Conservation (phyloP, 1,140 invertebrate genomes). For the Bombus breviceps region DNA sequence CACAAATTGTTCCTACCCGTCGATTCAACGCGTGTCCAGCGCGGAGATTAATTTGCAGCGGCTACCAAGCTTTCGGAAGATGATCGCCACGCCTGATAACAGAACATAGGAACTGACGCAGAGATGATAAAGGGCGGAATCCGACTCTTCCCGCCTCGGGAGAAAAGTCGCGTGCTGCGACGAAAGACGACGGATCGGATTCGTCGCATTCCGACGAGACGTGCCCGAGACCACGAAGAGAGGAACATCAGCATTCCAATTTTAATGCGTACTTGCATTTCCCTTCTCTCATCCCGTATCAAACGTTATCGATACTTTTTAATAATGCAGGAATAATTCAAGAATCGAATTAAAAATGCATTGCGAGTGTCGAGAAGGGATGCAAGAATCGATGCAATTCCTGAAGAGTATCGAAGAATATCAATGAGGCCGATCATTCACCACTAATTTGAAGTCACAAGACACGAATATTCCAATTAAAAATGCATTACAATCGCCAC, state of each 20-base stretch:
- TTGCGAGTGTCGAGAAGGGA: not conserved
- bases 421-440: not conserved
- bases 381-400: not conserved
- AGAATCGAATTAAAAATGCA: conserved; percentile 29
- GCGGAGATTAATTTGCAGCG: not conserved
- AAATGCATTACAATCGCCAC: conserved; percentile 10
- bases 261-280: not conserved
- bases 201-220: conserved; percentile 56
- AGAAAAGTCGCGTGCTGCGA: conserved; percentile 60
- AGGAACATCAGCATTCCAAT: conserved; percentile 34
- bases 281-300: not conserved
- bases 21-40: not conserved
- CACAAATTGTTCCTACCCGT: not conserved
- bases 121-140: conserved; percentile 44
- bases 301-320: too few species aligned
- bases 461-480: not conserved
- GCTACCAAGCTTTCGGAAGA: conserved; percentile 20
- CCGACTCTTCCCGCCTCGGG: conserved; percentile 22
- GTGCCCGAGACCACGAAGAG: conserved; percentile 10
- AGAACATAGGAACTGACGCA: conserved; percentile 47
- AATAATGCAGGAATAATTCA: not conserved
- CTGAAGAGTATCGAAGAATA: conserved; percentile 2
- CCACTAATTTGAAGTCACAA: not conserved
- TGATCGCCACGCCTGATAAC: conserved; percentile 9
- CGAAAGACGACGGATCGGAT: conserved; percentile 40